Percentiles rank a stretch among this genome's conserved stretches.
Conservation (phyloP, 2,113 vertebrate genomes). For the Chaetodon auriga region DNA sequence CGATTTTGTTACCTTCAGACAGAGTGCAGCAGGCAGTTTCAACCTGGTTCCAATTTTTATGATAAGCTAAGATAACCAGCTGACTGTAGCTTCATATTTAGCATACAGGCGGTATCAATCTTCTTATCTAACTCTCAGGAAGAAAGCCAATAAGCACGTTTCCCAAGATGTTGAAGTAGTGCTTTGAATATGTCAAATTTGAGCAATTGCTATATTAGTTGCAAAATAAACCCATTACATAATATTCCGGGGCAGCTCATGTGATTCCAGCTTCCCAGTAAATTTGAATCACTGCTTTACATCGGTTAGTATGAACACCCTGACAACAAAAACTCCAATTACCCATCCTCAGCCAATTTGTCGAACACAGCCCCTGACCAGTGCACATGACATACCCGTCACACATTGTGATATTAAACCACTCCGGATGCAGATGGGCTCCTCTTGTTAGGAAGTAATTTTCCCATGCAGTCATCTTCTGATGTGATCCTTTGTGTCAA, state of each 20-base stretch:
- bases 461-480: slow-evolving; percentile 3
- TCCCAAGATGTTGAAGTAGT: neutral
- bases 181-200: slow-evolving; percentile 1
- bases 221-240: slow-evolving; percentile 38
- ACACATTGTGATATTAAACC: slow-evolving; percentile 41
- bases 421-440: slow-evolving; percentile 36
- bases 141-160: neutral
- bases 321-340: slow-evolving; percentile 62
- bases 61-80: neutral
- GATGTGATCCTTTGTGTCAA: slow-evolving; percentile 52
- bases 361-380: slow-evolving; percentile 35
- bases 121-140: no score
- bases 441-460: slow-evolving; percentile 60
- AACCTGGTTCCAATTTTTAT: neutral
- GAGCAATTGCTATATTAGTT: neutral
- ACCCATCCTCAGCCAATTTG: slow-evolving; percentile 44
- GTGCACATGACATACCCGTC: slow-evolving; percentile 36
- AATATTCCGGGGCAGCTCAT: slow-evolving; percentile 6
- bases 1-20: neutral
- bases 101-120: no score
- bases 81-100: neutral
- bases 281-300: slow-evolving; percentile 29
- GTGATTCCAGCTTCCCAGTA: slow-evolving; percentile 25
- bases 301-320: slow-evolving; percentile 32
- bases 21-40: no score